Evolutionary conservation across 2,113 vertebrate species (phyloP).

Genomic region (Paracanthobrama guichenoti): DNA sequence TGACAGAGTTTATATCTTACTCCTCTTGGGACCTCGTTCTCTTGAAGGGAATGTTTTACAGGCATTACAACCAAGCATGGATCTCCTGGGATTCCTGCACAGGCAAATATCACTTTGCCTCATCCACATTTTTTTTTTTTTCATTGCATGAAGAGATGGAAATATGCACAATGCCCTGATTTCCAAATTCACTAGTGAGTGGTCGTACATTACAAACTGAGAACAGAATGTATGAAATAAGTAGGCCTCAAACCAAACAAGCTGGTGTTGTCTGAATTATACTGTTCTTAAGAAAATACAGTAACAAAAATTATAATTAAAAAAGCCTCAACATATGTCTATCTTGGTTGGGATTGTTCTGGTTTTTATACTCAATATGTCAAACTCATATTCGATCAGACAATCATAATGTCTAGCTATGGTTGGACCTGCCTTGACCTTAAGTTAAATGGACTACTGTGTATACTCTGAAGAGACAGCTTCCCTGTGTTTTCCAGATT

Average conservation of each 20-base stretch:
- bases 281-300: not conserved
- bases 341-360: not conserved
- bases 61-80: conserved; percentile 64
- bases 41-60: conserved; percentile 72
- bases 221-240: conserved; percentile 5
- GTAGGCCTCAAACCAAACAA: not conserved
- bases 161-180: conserved; percentile 55
- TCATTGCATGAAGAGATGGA: conserved; percentile 41
- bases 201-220: conserved; percentile 28
- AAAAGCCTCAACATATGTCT: not conserved
- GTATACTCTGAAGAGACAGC: not conserved
- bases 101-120: conserved; percentile 72
- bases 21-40: conserved; percentile 66
- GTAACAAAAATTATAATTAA: not conserved
- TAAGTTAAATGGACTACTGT: not conserved
- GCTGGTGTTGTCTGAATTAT: not conserved
- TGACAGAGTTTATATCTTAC: conserved; percentile 67
- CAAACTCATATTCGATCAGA: not conserved
- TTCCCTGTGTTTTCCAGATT: not conserved
- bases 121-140: conserved; percentile 56
- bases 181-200: conserved; percentile 45
- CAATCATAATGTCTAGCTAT: not conserved
- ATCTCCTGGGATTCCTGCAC: conserved; percentile 64
- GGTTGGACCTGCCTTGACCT: conserved; percentile 9
- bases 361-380: not conserved